Percentiles rank a stretch among this genome's conserved stretches.
Evolutionary conservation across 2,113 vertebrate species (phyloP).

Genomic region (Muscicapa adusta): DNA sequence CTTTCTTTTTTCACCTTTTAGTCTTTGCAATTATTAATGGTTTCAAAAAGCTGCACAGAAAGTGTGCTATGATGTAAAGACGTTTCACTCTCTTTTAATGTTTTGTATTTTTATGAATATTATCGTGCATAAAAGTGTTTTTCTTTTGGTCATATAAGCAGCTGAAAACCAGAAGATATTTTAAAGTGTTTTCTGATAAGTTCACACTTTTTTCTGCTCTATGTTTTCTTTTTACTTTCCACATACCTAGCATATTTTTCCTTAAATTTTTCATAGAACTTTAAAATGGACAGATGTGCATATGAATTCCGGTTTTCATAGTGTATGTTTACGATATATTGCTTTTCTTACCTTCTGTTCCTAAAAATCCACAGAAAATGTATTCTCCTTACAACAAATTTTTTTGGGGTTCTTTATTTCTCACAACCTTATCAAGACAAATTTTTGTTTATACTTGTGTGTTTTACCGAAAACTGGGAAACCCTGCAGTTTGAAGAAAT

Average conservation of each 20-base stretch:
- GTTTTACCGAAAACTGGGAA: background rate
- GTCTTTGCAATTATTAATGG: background rate
- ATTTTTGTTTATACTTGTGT: background rate
- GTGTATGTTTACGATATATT: background rate
- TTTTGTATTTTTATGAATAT: background rate
- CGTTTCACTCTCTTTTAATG: background rate
- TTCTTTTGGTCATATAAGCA: background rate
- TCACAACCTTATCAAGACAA: background rate
- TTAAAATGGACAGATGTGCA: background rate
- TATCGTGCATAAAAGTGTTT: background rate
- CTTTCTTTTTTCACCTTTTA: background rate
- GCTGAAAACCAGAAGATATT: slow-evolving; percentile 12
- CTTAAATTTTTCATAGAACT: background rate
- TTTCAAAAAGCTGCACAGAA: background rate
- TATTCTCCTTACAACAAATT: background rate
- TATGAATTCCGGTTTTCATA: background rate
- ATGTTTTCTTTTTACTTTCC: background rate
- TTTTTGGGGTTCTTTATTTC: background rate
- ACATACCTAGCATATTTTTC: background rate
- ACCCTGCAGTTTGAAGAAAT: background rate
- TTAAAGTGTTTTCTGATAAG: background rate
- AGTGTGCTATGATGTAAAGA: background rate
- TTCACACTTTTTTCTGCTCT: background rate
- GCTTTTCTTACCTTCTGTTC: background rate
- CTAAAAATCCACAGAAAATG: background rate